Percentiles rank a stretch among this genome's conserved stretches.
phyloP scores from a whole-genome alignment of 1,140 invertebrate genomes.

The Tetramorium parvispinum region DNA sequence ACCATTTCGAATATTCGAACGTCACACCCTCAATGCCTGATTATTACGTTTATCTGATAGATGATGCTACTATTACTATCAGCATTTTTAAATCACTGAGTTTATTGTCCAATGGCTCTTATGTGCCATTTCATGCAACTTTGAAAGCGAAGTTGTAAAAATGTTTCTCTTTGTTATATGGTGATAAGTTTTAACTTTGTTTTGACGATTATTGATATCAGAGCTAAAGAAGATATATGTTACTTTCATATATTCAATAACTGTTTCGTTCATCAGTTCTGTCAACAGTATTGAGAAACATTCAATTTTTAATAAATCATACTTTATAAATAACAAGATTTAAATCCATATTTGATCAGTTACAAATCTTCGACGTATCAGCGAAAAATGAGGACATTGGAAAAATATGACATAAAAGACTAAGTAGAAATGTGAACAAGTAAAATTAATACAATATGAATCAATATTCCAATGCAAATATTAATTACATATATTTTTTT shows the following conservation, averaged over 20 bases:
- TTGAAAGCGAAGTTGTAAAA: neutral
- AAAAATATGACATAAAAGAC: neutral
- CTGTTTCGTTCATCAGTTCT: neutral
- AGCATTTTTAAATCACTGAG: neutral
- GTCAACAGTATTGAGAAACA: neutral
- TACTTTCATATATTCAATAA: neutral
- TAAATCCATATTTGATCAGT: slow-evolving; percentile 25
- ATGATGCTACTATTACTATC: neutral
- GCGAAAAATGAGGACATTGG: neutral
- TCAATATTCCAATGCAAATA: slow-evolving; percentile 1
- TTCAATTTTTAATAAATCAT: slow-evolving; percentile 19
- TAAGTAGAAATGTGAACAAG: neutral
- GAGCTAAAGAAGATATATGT: neutral
- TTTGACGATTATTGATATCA: neutral
- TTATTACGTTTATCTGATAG: neutral
- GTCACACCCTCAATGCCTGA: neutral
- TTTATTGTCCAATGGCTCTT: neutral
- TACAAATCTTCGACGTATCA: neutral
- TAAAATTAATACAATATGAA: neutral
- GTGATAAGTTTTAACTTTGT: neutral
- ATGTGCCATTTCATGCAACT: neutral
- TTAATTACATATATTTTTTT: slow-evolving; percentile 32
- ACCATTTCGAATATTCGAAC: neutral
- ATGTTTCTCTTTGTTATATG: neutral
- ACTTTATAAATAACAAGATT: slow-evolving; percentile 15